Base-by-base conservation (phyloP, 2,797 vertebrate species). In the Micropoecilia bifurca region DNA sequence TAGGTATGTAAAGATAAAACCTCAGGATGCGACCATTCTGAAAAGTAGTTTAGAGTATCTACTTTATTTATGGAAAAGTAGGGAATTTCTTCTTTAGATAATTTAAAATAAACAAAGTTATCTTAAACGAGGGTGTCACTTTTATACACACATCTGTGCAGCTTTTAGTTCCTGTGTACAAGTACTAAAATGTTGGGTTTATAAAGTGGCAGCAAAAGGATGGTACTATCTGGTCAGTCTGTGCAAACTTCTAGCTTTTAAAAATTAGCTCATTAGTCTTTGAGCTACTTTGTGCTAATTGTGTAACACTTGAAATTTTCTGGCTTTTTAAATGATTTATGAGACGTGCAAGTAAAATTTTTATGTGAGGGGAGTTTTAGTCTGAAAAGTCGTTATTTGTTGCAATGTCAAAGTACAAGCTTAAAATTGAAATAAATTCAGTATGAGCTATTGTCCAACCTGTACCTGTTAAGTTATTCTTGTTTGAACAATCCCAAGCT, bases 1-100 rank as follows among this genome's bases (percentile, higher is more conserved):
- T 69, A 53, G 66, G 57, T 72, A 68, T 68, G 46, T 9, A 39
- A 53, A 80, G 3, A 74, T 72, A 82, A 57, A 39, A 57, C 53
- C 16, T 66, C 57, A 10, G 33, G 36, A 80, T 36, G 20, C 72
- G 5, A 8, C 2, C 10, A 2, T 8, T 25, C 30, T 73, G 41
- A 13, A 18, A 45, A 73, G 57, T 48, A 20, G 33, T 46, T 55
- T 20, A n/a, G 71, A 61, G 2, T 63, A 6, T 14, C 6, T 83
- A 45, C 22, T 71, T 78, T 5, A 22, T 46, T 28, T 36, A 73
- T 9, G 50, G 10, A 74, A 59, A 28, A 76, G 13, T 55, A 41
- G 13, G 71, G 3, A n/a, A 4, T 36, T 78, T 45, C 9, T 45
- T 25, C 16, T 20, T 74, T 41, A 41, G 50, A 57, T 74, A 9